These are phyloP conservation scores for Caenorhabditis becei DNA, from an alignment of 2,888 invertebrate species.

Conservation along the genomic window DNA sequence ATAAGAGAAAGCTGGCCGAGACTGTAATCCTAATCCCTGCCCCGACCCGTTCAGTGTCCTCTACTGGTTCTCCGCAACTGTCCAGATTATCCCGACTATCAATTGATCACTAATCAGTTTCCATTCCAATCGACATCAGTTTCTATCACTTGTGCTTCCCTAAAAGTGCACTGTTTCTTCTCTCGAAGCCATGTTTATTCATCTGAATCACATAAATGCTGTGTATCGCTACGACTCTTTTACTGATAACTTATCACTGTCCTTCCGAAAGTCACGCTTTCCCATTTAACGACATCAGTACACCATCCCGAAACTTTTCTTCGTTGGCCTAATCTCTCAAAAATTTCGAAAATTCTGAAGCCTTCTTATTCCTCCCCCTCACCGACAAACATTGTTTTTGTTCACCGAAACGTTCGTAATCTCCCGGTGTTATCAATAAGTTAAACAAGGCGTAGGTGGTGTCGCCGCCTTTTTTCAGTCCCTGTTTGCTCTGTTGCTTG, in stretches of 20 bases:
- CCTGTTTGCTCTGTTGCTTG: slow-evolving; percentile 47
- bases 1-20: not conserved
- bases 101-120: slow-evolving; percentile 20
- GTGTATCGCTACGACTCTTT: not conserved
- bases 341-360: slow-evolving; percentile 37
- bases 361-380: slow-evolving; percentile 4
- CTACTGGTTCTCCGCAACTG: slow-evolving; percentile 39
- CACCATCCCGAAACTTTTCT: not conserved
- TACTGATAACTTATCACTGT: slow-evolving; percentile 9
- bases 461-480: slow-evolving; percentile 25
- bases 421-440: slow-evolving; percentile 54
- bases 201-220: not conserved
- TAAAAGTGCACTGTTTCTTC: not conserved
- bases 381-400: slow-evolving; percentile 37
- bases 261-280: slow-evolving; percentile 14
- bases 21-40: not conserved
- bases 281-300: not conserved
- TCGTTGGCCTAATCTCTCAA: slow-evolving; percentile 18
- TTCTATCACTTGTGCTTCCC: not conserved
- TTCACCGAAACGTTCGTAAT: slow-evolving; percentile 54
- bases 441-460: slow-evolving; percentile 54
- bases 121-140: not conserved
- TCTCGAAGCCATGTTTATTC: not conserved
- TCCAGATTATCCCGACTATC: slow-evolving; percentile 48
- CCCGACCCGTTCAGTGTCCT: slow-evolving; percentile 12